Conservation (phyloP, 2,797 vertebrate species). For the Acipenser ruthenus region DNA sequence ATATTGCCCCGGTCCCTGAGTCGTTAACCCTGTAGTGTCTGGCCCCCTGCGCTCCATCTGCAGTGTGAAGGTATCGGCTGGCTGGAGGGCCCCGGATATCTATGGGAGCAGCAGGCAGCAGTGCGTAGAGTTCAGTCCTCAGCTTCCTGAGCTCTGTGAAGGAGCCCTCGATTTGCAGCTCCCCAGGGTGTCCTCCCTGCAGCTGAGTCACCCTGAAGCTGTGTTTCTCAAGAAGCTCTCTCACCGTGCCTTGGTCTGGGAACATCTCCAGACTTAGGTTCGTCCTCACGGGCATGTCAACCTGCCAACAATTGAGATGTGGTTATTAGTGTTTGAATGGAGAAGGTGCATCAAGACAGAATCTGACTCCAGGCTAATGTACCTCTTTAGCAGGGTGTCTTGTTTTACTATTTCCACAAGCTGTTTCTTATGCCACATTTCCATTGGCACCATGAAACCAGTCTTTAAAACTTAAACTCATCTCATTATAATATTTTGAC, state of each 20-base stretch:
- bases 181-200: too few relatives aligned
- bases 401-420: too few relatives aligned
- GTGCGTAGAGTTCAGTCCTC: slow-evolving; percentile 26
- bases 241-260: background rate
- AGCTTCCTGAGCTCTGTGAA: slow-evolving; percentile 40
- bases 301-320: slow-evolving; percentile 29
- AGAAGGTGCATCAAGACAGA: too few relatives aligned
- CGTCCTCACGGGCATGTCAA: slow-evolving; percentile 45
- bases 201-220: slow-evolving; percentile 21
- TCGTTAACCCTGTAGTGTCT: background rate
- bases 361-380: too few relatives aligned
- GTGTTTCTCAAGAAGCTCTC: slow-evolving; percentile 20
- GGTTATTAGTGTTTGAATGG: too few relatives aligned
- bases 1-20: slow-evolving; percentile 15
- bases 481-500: too few relatives aligned
- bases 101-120: slow-evolving; percentile 2
- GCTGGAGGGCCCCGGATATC: accelerated
- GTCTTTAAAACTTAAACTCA: too few relatives aligned
- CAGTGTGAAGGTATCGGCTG: too few relatives aligned
- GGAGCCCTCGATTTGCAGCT: slow-evolving; percentile 36
- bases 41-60: too few relatives aligned
- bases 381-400: too few relatives aligned
- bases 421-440: too few relatives aligned
- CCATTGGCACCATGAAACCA: too few relatives aligned
- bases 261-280: slow-evolving; percentile 34